phyloP scores from a whole-genome alignment of 2,113 vertebrate species.

The Paraplagusia blochii region DNA sequence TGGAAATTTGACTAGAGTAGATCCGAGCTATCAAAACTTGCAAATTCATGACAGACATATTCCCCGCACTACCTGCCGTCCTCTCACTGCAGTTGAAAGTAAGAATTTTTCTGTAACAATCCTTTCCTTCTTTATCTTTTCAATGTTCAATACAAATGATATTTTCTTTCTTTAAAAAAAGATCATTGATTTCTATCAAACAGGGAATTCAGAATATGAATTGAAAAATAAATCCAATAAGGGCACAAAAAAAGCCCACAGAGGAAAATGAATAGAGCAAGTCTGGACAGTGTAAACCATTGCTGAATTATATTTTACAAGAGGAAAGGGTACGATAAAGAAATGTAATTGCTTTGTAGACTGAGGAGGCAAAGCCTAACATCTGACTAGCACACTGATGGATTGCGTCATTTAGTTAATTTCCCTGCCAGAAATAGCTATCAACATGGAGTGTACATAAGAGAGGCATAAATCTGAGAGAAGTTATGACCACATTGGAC shows the following conservation, averaged over 20 bases:
- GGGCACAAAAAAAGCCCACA: neutral
- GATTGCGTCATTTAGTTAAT: conserved; percentile 63
- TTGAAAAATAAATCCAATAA: neutral
- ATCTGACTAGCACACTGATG: conserved; percentile 47
- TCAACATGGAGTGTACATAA: conserved; percentile 49
- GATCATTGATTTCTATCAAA: too few relatives aligned
- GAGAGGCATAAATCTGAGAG: conserved; percentile 49
- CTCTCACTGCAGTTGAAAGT: too few relatives aligned
- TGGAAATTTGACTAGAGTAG: too few relatives aligned
- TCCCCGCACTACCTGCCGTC: too few relatives aligned
- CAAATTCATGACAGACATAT: too few relatives aligned
- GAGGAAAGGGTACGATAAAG: conserved; percentile 41
- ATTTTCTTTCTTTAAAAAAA: neutral
- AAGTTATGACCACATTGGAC: conserved; percentile 37
- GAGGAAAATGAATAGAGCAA: conserved; percentile 9
- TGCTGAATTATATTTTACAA: conserved; percentile 42
- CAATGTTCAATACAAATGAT: neutral
- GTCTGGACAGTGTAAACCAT: neutral
- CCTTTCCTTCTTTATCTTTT: neutral
- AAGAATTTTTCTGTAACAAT: too few relatives aligned
- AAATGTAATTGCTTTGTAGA: conserved; percentile 58
- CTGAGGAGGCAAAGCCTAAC: conserved; percentile 26
- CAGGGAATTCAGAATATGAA: neutral
- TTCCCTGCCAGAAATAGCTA: conserved; percentile 56
- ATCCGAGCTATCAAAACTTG: too few relatives aligned